Evolutionary conservation across 92 coral and sea anemone species (phyloP), one percentile per base, ranked within the genome.

Genomic region (Bergia puertoricense): DNA sequence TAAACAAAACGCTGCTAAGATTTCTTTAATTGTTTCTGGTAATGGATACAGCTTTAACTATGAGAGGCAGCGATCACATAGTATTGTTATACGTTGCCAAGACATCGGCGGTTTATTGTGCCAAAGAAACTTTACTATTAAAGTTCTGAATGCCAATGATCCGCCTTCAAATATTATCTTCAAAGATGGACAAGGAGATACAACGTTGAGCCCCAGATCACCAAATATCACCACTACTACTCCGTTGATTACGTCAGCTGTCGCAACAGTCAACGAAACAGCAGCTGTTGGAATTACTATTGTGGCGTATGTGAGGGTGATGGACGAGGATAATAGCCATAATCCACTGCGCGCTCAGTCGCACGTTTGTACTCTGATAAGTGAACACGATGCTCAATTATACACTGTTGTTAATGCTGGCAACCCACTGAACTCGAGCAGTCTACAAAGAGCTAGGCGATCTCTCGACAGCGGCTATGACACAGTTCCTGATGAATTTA

Each of bases 201-300:
- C 95, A 22, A 93, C 91, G 37, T 44, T 93, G 71, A 46, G 79
- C 50, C 94, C 94, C 42, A 77, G 88, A n/a, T 88, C 95, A 20
- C 95, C 92, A 16, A 68, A 36, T 16, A 91, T 86, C 80, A 73
- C 88, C 41, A 67, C 94, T 40, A 80, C 56, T 56, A 74, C 88
- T 22, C 90, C 85, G 36, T 65, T 89, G 22, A 74, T 90, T 38
- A 91, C 92, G 71, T 82, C 80, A 59, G 89, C 95, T 45, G 72
- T 91, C 1, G 94, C 88, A 66, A 91, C 94, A 46, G 94, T 93
- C 8, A 93, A 93, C 74, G 95, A 93, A 75, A 91, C 94, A 2
- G 94, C 94, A 40, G 77, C 67, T 59, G 92, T 86, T 59, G 95
- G 95, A 30, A 77, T 93, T 50, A 86, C 94, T 45, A 89, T 93